Conservation (phyloP, 2,113 vertebrate genomes). For the Accipiter cooperii region DNA sequence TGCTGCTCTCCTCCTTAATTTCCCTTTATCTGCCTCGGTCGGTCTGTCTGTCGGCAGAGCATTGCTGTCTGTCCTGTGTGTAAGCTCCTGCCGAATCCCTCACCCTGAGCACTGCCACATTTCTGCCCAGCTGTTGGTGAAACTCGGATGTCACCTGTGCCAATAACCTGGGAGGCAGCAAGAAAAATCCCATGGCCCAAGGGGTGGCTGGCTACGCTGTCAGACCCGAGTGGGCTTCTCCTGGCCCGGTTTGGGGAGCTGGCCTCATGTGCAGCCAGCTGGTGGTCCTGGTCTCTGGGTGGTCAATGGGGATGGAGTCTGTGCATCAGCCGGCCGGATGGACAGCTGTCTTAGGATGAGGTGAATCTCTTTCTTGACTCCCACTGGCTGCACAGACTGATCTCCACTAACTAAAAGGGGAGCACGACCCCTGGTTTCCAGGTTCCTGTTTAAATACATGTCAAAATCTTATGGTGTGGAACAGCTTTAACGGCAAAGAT, state of each 20-base stretch:
- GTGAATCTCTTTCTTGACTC: background rate
- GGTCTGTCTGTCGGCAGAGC: background rate
- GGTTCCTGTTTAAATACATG: background rate
- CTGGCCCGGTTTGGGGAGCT: no score
- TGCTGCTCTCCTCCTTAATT: background rate
- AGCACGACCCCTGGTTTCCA: background rate
- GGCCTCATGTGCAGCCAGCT: background rate
- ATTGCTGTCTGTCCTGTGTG: accelerated
- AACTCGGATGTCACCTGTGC: background rate
- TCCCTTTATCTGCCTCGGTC: background rate
- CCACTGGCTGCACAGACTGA: background rate
- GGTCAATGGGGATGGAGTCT: background rate
- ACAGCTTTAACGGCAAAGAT: background rate
- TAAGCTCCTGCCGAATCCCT: background rate
- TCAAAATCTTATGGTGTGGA: background rate
- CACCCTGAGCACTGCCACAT: accelerated
- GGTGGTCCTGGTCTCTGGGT: background rate
- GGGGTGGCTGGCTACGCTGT: background rate
- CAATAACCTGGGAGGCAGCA: background rate
- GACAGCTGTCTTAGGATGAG: background rate
- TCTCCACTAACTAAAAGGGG: background rate
- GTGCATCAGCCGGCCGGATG: background rate
- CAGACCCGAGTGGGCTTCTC: background rate
- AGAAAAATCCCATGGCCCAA: background rate
- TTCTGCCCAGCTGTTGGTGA: background rate